Evolutionary conservation across 2,113 vertebrate genomes (phyloP).

Genomic region (Gambusia holbrooki): DNA sequence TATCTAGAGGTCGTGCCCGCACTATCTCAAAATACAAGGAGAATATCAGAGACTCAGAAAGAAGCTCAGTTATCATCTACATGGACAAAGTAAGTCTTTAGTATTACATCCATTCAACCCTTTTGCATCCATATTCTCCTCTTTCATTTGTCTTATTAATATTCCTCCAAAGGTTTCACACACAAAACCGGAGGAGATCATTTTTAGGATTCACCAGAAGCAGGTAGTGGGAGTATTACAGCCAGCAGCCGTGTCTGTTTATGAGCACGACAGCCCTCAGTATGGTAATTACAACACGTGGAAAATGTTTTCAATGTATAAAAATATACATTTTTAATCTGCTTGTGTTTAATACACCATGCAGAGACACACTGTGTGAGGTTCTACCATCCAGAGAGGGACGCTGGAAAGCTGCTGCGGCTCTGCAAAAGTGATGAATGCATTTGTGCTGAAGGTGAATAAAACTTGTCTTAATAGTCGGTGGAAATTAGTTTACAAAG

Average conservation of each 20-base stretch:
- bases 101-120: background rate
- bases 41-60: slow-evolving; percentile 59
- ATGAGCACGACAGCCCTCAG: slow-evolving; percentile 79
- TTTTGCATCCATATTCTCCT: background rate
- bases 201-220: slow-evolving; percentile 80
- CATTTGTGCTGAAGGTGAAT: slow-evolving; percentile 78
- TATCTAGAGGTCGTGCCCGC: slow-evolving; percentile 74
- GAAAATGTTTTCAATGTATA: too few relatives aligned
- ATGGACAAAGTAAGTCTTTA: slow-evolving; percentile 80
- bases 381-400: slow-evolving; percentile 79
- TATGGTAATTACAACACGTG: background rate
- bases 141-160: background rate
- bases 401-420: slow-evolving; percentile 57
- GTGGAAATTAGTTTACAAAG: too few relatives aligned
- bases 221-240: slow-evolving; percentile 81
- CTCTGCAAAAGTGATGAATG: slow-evolving; percentile 71
- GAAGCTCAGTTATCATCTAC: slow-evolving; percentile 86
- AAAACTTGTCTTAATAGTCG: too few relatives aligned
- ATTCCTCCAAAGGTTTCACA: slow-evolving; percentile 68
- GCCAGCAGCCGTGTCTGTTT: slow-evolving; percentile 83
- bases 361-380: slow-evolving; percentile 75
- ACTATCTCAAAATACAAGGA: slow-evolving; percentile 84
- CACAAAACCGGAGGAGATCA: slow-evolving; percentile 55
- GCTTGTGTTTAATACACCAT: background rate
- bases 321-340: background rate